Percentiles rank a stretch among this genome's conserved stretches.
These are phyloP conservation scores for Acanthurus lineatus DNA, from an alignment of 2,797 vertebrate species.

Conservation along the genomic window DNA sequence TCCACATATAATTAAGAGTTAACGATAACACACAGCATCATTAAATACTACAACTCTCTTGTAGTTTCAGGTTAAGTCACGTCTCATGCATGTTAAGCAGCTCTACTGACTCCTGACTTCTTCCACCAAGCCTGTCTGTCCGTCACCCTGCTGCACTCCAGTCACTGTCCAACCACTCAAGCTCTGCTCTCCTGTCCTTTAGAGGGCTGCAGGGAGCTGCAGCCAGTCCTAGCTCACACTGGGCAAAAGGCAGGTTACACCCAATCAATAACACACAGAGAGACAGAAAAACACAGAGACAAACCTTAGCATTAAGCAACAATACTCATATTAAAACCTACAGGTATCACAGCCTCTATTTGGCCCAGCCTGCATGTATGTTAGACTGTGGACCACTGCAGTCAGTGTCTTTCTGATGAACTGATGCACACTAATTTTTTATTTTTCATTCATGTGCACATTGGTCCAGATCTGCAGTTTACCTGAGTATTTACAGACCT, in stretches of 20 bases:
- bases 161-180: neutral
- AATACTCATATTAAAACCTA: neutral
- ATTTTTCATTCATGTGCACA: too few relatives aligned
- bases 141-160: neutral
- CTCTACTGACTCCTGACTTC: neutral
- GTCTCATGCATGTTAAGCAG: slow-evolving; percentile 8
- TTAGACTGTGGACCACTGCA: neutral
- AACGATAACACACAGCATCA: slow-evolving; percentile 4
- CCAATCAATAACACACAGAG: too few relatives aligned
- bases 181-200: neutral
- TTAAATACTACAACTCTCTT: neutral
- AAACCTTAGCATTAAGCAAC: too few relatives aligned
- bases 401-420: neutral
- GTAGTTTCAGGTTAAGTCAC: neutral
- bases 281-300: neutral
- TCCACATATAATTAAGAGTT: slow-evolving; percentile 4
- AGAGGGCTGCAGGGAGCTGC: neutral
- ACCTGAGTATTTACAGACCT: too few relatives aligned
- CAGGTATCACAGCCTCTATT: too few relatives aligned
- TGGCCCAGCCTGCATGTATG: neutral
- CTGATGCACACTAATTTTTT: neutral
- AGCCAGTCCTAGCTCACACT: neutral
- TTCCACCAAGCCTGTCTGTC: neutral
- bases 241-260: neutral
- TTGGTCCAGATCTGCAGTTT: neutral